Evolutionary conservation across 2,888 invertebrate genomes (phyloP).

Genomic region (Cetonia aurata): DNA sequence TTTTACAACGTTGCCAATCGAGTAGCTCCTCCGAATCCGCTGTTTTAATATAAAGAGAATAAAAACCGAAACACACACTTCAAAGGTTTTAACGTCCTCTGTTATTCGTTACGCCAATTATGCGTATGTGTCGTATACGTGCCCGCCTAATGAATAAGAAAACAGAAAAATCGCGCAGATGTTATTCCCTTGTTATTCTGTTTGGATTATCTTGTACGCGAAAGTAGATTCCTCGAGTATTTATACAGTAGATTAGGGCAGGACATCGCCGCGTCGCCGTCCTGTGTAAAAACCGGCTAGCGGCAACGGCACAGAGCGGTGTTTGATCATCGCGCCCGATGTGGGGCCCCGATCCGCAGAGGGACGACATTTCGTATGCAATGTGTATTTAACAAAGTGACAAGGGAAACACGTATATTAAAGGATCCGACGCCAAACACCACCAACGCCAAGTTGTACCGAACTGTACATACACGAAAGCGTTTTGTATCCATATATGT

Average conservation of each 20-base stretch:
- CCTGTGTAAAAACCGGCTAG: slow-evolving; percentile 58
- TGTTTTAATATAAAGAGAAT: no score
- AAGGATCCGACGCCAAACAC: slow-evolving; percentile 51
- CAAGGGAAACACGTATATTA: slow-evolving; percentile 58
- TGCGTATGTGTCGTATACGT: no score
- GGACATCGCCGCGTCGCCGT: slow-evolving; percentile 50
- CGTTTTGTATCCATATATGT: background rate
- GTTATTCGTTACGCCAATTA: no score
- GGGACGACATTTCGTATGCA: slow-evolving; percentile 59
- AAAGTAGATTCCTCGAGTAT: slow-evolving; percentile 62
- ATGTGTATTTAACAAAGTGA: slow-evolving; percentile 61
- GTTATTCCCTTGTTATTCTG: slow-evolving; percentile 56
- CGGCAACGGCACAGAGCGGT: slow-evolving; percentile 48
- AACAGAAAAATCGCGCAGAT: slow-evolving; percentile 58
- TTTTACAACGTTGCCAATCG: no score
- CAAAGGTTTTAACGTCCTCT: no score
- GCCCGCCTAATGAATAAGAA: slow-evolving; percentile 56
- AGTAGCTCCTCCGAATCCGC: no score
- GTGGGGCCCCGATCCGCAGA: slow-evolving; percentile 46
- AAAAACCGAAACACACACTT: no score
- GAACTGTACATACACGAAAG: background rate
- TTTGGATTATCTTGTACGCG: slow-evolving; percentile 59
- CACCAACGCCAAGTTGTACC: background rate
- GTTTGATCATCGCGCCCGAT: slow-evolving; percentile 60
- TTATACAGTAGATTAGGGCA: slow-evolving; percentile 65